Percentiles rank a stretch among this genome's conserved stretches.
Conservation (phyloP, 2,888 invertebrate genomes). For the Pandemis corylana region DNA sequence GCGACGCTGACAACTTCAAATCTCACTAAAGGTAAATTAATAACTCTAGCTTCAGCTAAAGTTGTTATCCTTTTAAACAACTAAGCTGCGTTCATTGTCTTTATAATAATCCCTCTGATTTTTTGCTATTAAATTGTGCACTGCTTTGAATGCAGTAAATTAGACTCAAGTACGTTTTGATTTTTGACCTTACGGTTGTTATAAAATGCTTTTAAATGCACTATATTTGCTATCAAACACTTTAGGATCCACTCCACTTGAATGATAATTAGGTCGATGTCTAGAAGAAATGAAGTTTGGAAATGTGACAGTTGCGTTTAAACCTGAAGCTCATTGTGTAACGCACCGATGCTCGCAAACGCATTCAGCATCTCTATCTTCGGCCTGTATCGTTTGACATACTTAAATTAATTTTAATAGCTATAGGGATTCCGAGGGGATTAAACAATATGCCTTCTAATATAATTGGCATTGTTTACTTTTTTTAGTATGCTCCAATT, state of each 20-base stretch:
- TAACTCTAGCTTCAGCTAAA: background rate
- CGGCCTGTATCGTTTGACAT: no score
- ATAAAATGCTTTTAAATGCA: slow-evolving; percentile 12
- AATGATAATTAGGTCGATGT: background rate
- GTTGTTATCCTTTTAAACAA: background rate
- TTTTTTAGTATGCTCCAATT: no score
- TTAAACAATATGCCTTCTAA: no score
- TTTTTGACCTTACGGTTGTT: slow-evolving; percentile 1
- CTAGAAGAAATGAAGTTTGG: background rate
- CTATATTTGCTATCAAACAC: slow-evolving; percentile 7
- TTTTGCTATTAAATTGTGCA: slow-evolving; percentile 22
- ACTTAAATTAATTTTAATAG: background rate
- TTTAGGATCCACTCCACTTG: background rate
- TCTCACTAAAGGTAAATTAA: slow-evolving; percentile 26
- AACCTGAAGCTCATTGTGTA: background rate
- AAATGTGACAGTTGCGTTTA: background rate
- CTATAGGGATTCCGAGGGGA: no score
- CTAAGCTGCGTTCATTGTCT: background rate
- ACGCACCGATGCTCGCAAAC: no score
- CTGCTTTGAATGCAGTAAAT: slow-evolving; percentile 38
- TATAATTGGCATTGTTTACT: no score
- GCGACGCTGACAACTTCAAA: slow-evolving; percentile 47
- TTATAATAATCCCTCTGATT: slow-evolving; percentile 4
- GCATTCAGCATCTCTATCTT: no score
- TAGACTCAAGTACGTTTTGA: slow-evolving; percentile 3